Evolutionary conservation across 2,797 vertebrate genomes (phyloP).

Genomic region (Mareca penelope): DNA sequence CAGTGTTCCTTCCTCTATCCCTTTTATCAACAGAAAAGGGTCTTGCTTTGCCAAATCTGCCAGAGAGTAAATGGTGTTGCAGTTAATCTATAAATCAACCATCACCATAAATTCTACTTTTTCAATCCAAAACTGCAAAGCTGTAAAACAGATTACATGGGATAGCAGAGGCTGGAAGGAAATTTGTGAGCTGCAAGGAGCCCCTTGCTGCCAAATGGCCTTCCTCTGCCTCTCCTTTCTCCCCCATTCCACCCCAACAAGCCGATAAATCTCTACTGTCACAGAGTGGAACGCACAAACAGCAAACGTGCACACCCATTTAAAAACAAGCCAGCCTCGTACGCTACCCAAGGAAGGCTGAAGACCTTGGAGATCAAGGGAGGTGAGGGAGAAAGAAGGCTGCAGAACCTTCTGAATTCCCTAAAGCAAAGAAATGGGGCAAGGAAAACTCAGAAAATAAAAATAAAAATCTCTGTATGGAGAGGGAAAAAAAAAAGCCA

Average conservation of each 20-base stretch:
- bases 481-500: background rate
- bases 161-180: slow-evolving; percentile 40
- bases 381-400: background rate
- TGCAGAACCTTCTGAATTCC: background rate
- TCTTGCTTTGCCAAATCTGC: slow-evolving; percentile 62
- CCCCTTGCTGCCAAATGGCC: background rate
- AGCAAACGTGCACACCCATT: background rate
- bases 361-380: background rate
- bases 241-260: background rate
- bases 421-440: background rate
- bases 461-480: background rate
- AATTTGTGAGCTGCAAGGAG: slow-evolving; percentile 58
- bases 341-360: background rate
- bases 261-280: background rate
- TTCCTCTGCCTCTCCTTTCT: background rate
- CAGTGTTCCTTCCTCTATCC: slow-evolving; percentile 6
- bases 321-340: background rate
- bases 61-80: slow-evolving; percentile 49
- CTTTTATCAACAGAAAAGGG: slow-evolving; percentile 56
- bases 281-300: background rate
- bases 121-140: slow-evolving; percentile 50
- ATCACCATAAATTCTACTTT: slow-evolving; percentile 59
- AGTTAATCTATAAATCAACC: slow-evolving; percentile 65
- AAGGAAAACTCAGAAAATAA: background rate
- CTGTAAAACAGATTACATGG: slow-evolving; percentile 41